Evolutionary conservation across 1,140 invertebrate genomes (phyloP).

Genomic region (Galendromus occidentalis): DNA sequence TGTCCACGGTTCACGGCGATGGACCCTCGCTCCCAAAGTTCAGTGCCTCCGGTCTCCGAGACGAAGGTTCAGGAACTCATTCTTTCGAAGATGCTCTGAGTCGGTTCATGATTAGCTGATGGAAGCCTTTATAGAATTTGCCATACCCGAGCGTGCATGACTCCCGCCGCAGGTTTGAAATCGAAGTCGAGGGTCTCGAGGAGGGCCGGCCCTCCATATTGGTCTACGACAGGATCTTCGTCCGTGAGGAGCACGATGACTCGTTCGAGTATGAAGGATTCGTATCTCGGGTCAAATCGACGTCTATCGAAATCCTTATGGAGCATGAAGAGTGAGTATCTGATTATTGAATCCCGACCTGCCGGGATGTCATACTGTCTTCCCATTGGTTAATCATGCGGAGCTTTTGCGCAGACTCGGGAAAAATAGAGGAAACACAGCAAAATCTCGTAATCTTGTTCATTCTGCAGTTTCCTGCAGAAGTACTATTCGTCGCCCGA

Average conservation of each 20-base stretch:
- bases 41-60: too few species aligned
- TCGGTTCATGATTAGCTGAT: too few species aligned
- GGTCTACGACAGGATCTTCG: conserved; percentile 40
- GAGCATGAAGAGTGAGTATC: not conserved
- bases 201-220: conserved; percentile 66
- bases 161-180: not conserved
- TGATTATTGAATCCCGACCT: too few species aligned
- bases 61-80: too few species aligned
- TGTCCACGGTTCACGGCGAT: too few species aligned
- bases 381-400: too few species aligned
- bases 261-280: not conserved
- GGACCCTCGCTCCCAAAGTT: too few species aligned
- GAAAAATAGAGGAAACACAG: not conserved
- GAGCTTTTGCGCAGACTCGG: not conserved
- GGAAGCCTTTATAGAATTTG: too few species aligned
- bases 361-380: too few species aligned
- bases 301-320: not conserved
- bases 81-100: too few species aligned
- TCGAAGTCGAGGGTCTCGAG: conserved; percentile 36
- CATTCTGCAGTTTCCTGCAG: not conserved
- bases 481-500: not conserved
- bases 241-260: not conserved
- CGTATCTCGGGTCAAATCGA: not conserved
- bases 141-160: too few species aligned
- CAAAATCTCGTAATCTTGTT: not conserved